These are phyloP conservation scores for Aethina tumida DNA, from an alignment of 1,140 invertebrate genomes.

Conservation along the genomic window DNA sequence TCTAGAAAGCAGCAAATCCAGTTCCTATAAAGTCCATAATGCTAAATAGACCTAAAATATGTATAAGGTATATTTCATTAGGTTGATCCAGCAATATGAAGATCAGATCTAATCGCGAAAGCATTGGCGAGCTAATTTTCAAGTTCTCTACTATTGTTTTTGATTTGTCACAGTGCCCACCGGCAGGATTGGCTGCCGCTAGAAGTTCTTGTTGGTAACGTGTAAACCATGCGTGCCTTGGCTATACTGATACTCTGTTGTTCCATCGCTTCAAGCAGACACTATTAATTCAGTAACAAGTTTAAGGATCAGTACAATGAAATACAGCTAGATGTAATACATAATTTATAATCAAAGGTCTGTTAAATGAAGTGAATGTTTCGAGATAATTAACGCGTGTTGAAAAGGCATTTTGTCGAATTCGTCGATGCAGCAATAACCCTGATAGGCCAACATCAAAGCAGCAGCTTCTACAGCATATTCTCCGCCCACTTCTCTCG, in stretches of 20 bases:
- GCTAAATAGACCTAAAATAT: no score
- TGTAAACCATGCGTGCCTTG: constrained; percentile 74
- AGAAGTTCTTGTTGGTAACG: constrained; percentile 74
- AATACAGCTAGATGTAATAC: neutral
- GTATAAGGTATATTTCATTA: constrained; percentile 52
- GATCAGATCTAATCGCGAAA: constrained; percentile 89
- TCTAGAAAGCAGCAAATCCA: constrained; percentile 68
- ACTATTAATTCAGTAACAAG: constrained; percentile 13
- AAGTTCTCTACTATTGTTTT: constrained; percentile 89
- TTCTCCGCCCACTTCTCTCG: constrained; percentile 66
- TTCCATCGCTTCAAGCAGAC: constrained; percentile 88
- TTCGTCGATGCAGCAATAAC: constrained; percentile 90
- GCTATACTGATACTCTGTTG: constrained; percentile 86
- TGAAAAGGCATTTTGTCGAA: constrained; percentile 82
- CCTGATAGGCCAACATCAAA: constrained; percentile 71
- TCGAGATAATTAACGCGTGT: constrained; percentile 24
- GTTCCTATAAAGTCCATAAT: constrained; percentile 34
- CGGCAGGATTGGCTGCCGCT: constrained; percentile 84
- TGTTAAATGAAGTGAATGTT: no score
- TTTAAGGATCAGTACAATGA: neutral
- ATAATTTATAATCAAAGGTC: no score
- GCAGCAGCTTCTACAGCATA: constrained; percentile 80
- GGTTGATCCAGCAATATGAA: constrained; percentile 86
- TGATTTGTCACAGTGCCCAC: constrained; percentile 77
- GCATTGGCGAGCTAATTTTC: constrained; percentile 69